Base-by-base conservation (phyloP, 92 coral and sea anemone species). In the Epizoanthus scotinus region DNA sequence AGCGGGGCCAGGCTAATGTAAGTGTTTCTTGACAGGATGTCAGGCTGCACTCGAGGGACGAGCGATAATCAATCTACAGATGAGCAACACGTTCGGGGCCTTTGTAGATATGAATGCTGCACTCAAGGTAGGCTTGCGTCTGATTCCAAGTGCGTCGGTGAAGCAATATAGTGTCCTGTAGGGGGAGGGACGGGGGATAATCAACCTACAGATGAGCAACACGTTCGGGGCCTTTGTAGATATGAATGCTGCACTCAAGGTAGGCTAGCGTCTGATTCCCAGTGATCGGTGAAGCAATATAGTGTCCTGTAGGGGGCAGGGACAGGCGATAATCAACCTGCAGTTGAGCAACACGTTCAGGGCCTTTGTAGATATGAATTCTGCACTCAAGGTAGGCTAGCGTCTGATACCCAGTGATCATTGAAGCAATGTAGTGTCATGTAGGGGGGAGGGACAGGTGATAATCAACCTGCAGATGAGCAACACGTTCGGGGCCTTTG, bases 1-100 rank as follows among this genome's bases (percentile, higher is more conserved):
- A 34, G 42, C 15, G 24, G 55, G 26, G 19, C 27, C 8, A 22
- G 31, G 50, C 31, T 2, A 13, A 21, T 63, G n/a, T 53, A 14
- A 6, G 38, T 4, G 67, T 38, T 14, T 40, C 12, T 74, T 42
- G 36, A 7, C 62, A 95, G 99, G 77, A 0, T 95, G 96, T 38
- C 98, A 95, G 84, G 91, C 99, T 9, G 99, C 99, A 25, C 84
- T 95, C 27, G 99, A 93, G 77, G 99, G 99, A 72, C 91, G 99
- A 47, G 99, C 99, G 0, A 87, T 95, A 8, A 87, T 95, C n/a
- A 95, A 95, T 58, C 78, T 95, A 18, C 99, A 95, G 77, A 95
- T 95, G 98, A 70, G 84, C 36, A 91, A 95, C 90, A 91, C 99
- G 14, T 95, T 95, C 85, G 99, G 98, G 42, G 99, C 99, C 10